These are phyloP conservation scores for Deilephila elpenor DNA, from an alignment of 2,888 invertebrate genomes.

Conservation along the genomic window DNA sequence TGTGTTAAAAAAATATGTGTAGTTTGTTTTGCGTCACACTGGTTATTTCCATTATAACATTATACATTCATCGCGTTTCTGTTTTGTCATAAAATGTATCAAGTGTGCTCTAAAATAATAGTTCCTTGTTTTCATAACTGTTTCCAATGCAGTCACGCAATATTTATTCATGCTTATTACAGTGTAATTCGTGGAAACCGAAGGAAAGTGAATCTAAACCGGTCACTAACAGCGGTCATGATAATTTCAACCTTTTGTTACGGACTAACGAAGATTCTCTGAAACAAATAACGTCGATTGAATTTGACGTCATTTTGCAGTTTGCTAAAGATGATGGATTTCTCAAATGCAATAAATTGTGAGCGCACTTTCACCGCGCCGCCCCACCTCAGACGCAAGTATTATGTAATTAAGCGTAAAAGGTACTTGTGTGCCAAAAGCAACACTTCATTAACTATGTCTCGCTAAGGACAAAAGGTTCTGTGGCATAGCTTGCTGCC, in stretches of 20 bases:
- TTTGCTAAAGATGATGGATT: conserved; percentile 62
- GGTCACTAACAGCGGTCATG: not conserved
- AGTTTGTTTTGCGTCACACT: no score
- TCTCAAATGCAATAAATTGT: conserved; percentile 62
- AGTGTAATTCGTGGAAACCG: conserved; percentile 3
- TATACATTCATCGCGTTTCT: not conserved
- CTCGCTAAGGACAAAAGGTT: conserved; percentile 51
- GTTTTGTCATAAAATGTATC: conserved; percentile 1
- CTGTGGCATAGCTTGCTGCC: conserved; percentile 38
- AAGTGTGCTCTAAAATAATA: not conserved
- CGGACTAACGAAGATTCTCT: conserved; percentile 44
- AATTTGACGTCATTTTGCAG: conserved; percentile 60
- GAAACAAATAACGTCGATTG: conserved; percentile 47
- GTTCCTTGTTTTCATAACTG: conserved; percentile 9
- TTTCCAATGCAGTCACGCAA: conserved; percentile 21
- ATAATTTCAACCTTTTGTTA: conserved; percentile 36
- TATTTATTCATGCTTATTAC: not conserved
- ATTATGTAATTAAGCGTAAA: conserved; percentile 55
- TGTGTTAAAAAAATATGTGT: no score
- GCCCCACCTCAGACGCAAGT: conserved; percentile 42
- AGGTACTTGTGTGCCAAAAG: conserved; percentile 50
- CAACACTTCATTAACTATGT: conserved; percentile 51
- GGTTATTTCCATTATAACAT: not conserved
- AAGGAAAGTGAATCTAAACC: conserved; percentile 16
- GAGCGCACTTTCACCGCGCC: conserved; percentile 70